Conservation (phyloP, 37 sponge, comb jelly and placozoan genomes). For the Bolinopsis microptera region DNA sequence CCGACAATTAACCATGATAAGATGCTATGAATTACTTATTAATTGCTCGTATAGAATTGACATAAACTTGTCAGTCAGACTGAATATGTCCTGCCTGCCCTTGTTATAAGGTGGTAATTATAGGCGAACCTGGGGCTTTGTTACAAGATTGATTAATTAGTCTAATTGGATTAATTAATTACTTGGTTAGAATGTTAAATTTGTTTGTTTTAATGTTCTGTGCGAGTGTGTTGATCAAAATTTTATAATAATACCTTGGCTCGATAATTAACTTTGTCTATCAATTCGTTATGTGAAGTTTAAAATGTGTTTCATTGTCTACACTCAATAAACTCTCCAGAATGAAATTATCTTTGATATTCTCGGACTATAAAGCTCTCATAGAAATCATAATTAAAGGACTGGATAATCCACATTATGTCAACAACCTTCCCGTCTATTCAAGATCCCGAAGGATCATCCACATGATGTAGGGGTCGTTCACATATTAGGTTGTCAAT, state of each 20-base stretch:
- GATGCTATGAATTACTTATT: neutral
- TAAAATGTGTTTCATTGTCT: neutral
- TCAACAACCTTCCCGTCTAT: no score
- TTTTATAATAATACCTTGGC: slow-evolving; percentile 65
- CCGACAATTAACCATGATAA: neutral
- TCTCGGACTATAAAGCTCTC: no score
- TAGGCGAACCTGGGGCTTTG: neutral
- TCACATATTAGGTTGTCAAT: no score
- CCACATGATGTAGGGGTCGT: no score
- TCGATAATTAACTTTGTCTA: slow-evolving; percentile 61
- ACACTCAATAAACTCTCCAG: no score
- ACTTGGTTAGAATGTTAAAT: slow-evolving; percentile 39
- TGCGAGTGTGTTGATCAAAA: slow-evolving; percentile 62
- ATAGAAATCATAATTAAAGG: no score
- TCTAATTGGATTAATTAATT: neutral
- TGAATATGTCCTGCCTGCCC: neutral
- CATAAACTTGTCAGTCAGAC: neutral
- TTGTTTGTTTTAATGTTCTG: slow-evolving; percentile 46
- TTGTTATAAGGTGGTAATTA: neutral
- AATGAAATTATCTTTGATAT: no score
- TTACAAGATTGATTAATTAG: neutral
- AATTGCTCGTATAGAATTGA: neutral
- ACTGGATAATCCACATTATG: no score
- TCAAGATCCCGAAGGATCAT: no score
- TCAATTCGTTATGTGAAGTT: slow-evolving; percentile 66